Evolutionary conservation across 2,797 vertebrate genomes (phyloP).

Genomic region (Ceryle rudis): DNA sequence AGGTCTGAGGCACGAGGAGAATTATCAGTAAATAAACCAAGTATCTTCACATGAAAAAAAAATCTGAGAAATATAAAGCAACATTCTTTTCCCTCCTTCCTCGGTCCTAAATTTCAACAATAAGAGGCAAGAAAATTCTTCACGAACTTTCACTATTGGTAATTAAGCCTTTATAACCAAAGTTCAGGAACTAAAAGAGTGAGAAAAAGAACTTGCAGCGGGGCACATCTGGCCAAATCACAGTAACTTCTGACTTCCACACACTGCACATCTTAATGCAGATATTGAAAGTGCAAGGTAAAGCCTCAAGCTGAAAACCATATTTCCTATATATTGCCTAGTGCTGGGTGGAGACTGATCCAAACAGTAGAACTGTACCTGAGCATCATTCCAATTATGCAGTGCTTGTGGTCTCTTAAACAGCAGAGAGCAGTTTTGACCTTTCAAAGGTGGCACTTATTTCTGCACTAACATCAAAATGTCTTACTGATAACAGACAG

Average conservation of each 20-base stretch:
- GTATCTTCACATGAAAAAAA: not conserved
- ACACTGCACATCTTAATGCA: not conserved
- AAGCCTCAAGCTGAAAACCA: not conserved
- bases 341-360: not conserved
- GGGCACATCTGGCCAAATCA: not conserved
- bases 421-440: not conserved
- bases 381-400: not conserved
- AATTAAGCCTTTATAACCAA: not conserved
- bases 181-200: not conserved
- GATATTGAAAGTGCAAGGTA: not conserved
- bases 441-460: not conserved
- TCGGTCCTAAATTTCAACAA: not conserved
- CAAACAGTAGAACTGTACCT: not conserved
- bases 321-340: accelerated
- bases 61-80: not conserved
- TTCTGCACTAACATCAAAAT: not conserved
- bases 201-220: not conserved
- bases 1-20: not conserved
- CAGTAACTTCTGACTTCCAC: not conserved
- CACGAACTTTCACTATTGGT: not conserved
- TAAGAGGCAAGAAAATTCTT: not conserved
- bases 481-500: not conserved
- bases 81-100: not conserved
- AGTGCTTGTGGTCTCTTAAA: not conserved
- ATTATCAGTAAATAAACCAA: not conserved